Percentiles rank a stretch among this genome's conserved stretches.
These are phyloP conservation scores for Lycopodina hypogea DNA, from an alignment of 37 sponge, comb jelly and placozoan genomes.

Conservation along the genomic window DNA sequence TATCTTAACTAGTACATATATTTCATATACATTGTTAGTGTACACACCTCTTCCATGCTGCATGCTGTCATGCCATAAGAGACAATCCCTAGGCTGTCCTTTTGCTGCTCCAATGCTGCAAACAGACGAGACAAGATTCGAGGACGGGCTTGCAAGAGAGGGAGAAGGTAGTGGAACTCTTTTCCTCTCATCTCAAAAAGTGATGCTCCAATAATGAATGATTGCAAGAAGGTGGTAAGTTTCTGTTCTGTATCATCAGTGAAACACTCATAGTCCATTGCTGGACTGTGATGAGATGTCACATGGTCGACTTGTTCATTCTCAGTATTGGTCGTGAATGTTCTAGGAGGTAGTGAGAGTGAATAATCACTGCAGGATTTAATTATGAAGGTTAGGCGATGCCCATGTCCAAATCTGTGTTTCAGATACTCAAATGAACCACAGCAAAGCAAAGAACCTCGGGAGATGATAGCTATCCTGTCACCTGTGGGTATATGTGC, in stretches of 20 bases:
- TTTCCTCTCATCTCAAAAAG: slow-evolving; percentile 58
- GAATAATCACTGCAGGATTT: background rate
- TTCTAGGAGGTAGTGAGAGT: slow-evolving; percentile 5
- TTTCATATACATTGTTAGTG: too few relatives aligned
- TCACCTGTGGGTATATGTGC: too few relatives aligned
- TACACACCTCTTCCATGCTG: slow-evolving; percentile 65
- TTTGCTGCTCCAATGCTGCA: slow-evolving; percentile 32
- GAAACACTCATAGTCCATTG: background rate
- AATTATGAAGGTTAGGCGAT: slow-evolving; percentile 72
- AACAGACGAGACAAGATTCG: slow-evolving; percentile 47
- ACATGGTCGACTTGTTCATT: background rate
- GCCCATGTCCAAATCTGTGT: slow-evolving; percentile 73
- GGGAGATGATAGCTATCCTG: slow-evolving; percentile 91
- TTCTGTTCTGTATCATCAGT: background rate
- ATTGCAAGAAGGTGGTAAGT: slow-evolving; percentile 19
- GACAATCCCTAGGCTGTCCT: slow-evolving; percentile 25
- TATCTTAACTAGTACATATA: too few relatives aligned
- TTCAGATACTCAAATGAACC: slow-evolving; percentile 82
- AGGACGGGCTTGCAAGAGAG: slow-evolving; percentile 58
- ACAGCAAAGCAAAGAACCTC: slow-evolving; percentile 82
- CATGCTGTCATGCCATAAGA: slow-evolving; percentile 72
- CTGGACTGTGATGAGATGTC: background rate
- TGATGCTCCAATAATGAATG: slow-evolving; percentile 38
- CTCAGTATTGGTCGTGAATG: slow-evolving; percentile 12
- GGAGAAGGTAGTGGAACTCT: slow-evolving; percentile 75